phyloP scores from a whole-genome alignment of 2,797 vertebrate genomes.

The Enteromius thamalakanensis region DNA sequence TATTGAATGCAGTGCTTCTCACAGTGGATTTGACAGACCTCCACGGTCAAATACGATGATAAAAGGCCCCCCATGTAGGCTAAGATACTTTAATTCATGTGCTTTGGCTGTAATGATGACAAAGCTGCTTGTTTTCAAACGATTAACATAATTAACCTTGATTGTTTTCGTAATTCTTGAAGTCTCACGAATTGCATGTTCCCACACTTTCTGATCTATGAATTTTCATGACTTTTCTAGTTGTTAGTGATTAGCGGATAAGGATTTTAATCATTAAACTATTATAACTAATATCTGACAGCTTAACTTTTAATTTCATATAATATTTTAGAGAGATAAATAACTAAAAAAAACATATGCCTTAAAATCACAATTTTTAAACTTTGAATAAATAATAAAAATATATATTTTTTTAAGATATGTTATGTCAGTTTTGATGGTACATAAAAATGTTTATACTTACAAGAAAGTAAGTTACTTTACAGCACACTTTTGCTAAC shows the following conservation, averaged over 20 bases:
- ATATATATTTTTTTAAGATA: too few relatives aligned
- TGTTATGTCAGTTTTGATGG: too few relatives aligned
- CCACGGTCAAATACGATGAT: not conserved
- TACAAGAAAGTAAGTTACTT: not conserved
- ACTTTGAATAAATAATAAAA: not conserved
- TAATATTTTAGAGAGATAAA: not conserved
- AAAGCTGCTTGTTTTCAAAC: slow-evolving; percentile 21
- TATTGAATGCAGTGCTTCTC: not conserved
- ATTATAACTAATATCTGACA: not conserved
- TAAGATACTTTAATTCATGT: slow-evolving; percentile 3
- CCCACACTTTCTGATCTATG: not conserved
- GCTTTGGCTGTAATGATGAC: slow-evolving; percentile 9
- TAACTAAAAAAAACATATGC: not conserved
- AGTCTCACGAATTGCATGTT: not conserved
- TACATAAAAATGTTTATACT: not conserved
- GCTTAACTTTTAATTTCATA: not conserved
- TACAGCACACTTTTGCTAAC: not conserved
- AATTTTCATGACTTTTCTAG: not conserved
- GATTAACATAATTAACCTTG: slow-evolving; percentile 25
- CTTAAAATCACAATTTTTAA: not conserved
- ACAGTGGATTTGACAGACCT: not conserved
- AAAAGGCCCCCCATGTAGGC: not conserved
- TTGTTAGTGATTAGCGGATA: not conserved
- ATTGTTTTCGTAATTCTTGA: not conserved
- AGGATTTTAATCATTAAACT: not conserved